phyloP scores from a whole-genome alignment of 2,113 vertebrate species.

The Pedionomus torquatus region DNA sequence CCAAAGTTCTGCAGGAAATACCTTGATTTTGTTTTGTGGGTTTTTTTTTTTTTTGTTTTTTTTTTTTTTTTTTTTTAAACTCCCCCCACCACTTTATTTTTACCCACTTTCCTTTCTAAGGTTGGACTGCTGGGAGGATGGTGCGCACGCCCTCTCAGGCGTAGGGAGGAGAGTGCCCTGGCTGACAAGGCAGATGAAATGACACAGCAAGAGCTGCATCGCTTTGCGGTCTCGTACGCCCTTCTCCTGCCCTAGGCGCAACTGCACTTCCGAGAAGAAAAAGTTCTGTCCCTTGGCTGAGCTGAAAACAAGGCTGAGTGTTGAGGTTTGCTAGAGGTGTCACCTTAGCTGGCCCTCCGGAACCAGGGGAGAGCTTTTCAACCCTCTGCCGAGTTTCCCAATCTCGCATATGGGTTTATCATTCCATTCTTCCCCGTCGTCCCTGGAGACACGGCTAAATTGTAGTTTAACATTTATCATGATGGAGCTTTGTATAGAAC shows the following conservation, averaged over 20 bases:
- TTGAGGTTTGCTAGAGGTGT: neutral
- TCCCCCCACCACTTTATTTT: neutral
- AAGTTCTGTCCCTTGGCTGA: neutral
- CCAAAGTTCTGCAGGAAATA: neutral
- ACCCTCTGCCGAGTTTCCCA: neutral
- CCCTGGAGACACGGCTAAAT: neutral
- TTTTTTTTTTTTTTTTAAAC: neutral
- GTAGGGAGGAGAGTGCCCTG: neutral
- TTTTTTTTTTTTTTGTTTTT: neutral
- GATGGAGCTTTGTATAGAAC: neutral
- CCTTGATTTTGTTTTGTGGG: neutral
- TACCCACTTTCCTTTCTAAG: neutral
- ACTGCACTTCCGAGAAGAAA: neutral
- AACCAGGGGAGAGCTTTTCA: neutral
- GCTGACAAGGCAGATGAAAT: constrained; percentile 32
- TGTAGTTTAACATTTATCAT: neutral
- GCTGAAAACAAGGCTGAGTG: neutral
- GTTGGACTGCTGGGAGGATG: neutral
- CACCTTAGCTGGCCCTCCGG: neutral
- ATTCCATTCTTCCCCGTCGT: neutral
- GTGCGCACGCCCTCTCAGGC: neutral
- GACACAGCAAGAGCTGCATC: constrained; percentile 53
- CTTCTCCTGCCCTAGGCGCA: constrained; percentile 36
- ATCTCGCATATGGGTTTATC: fast-evolving
- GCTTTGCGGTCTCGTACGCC: constrained; percentile 15